Evolutionary conservation across 2,797 vertebrate genomes (phyloP).

Genomic region (Acanthurus leucopareius): DNA sequence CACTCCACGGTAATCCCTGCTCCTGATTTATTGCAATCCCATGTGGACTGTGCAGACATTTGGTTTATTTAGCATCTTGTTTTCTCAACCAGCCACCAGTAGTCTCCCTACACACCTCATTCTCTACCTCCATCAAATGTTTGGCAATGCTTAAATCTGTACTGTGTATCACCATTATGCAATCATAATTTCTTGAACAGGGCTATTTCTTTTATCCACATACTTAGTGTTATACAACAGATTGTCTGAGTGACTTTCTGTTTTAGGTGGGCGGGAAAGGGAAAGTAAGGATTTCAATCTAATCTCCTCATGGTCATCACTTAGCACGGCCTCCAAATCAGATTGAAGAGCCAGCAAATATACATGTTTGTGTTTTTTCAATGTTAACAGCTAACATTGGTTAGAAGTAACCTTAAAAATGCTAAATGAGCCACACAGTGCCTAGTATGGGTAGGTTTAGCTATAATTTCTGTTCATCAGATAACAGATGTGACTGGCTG

Average conservation of each 20-base stretch:
- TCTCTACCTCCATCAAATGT: neutral
- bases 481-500: neutral
- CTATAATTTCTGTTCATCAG: neutral
- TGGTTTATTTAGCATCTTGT: constrained; percentile 51
- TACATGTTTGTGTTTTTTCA: neutral
- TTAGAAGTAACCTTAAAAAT: neutral
- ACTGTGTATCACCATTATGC: neutral
- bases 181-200: neutral
- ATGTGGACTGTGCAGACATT: constrained; percentile 37
- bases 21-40: constrained; percentile 69
- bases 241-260: constrained; percentile 16
- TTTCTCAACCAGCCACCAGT: constrained; percentile 20
- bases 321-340: constrained; percentile 2
- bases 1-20: constrained; percentile 71
- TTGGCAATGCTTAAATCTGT: neutral
- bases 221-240: neutral
- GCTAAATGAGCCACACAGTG: no score
- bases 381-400: neutral
- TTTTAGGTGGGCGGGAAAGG: neutral
- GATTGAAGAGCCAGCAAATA: constrained; percentile 4
- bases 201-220: constrained; percentile 7
- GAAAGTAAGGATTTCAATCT: constrained; percentile 34
- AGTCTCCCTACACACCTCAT: neutral
- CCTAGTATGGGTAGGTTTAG: no score
- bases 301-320: constrained; percentile 17